Conservation (phyloP, 1,140 invertebrate species). For the Ceratitis capitata region DNA sequence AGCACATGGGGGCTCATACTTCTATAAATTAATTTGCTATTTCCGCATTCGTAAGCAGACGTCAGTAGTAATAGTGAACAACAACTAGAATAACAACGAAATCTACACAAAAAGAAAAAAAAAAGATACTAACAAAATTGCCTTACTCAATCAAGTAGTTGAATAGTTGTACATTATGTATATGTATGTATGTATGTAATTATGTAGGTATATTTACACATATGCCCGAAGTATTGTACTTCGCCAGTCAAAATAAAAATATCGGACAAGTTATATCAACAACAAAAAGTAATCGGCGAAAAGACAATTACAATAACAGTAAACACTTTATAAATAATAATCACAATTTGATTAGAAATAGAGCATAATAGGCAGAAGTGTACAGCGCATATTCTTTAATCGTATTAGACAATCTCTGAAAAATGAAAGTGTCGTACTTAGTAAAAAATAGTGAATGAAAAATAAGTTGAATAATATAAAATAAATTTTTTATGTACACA, state of each 20-base stretch:
- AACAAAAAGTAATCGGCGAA: background rate
- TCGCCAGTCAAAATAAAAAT: background rate
- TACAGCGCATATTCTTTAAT: no score
- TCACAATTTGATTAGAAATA: no score
- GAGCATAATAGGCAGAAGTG: no score
- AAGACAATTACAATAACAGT: background rate
- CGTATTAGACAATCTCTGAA: no score
- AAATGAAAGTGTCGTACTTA: no score
- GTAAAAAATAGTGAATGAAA: no score
- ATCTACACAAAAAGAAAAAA: background rate
- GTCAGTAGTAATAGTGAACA: background rate
- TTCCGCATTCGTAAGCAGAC: constrained; percentile 29
- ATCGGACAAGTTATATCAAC: background rate
- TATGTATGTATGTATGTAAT: background rate
- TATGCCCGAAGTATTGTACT: background rate
- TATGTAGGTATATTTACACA: background rate
- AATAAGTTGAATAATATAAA: no score
- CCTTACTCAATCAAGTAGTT: background rate
- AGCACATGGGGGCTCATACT: background rate
- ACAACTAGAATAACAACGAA: background rate
- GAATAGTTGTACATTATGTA: constrained; percentile 7
- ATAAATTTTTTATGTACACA: no score
- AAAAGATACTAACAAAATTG: background rate
- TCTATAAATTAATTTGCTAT: constrained; percentile 32
- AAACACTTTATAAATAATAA: constrained; percentile 43